Conservation (phyloP, 2,888 invertebrate species). For the Seira musarum region DNA sequence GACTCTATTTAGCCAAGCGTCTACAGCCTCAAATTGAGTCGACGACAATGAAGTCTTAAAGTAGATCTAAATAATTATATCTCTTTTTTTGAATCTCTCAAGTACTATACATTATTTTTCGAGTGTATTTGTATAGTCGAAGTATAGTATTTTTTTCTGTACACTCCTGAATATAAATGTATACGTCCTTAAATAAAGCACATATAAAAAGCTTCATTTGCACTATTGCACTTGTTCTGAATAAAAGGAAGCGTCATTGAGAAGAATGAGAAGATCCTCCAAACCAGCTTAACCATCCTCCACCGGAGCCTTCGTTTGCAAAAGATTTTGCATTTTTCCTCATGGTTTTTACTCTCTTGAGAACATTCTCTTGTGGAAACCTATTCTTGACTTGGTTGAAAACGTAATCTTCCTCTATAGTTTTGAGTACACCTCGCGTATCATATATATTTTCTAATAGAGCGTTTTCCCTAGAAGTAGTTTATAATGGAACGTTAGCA, state of each 20-base stretch:
- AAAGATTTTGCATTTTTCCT: neutral
- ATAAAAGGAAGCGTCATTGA: no score
- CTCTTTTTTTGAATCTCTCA: no score
- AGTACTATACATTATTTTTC: no score
- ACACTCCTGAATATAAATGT: no score
- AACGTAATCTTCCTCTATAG: conserved; percentile 39
- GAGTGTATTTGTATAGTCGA: no score
- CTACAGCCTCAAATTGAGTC: neutral
- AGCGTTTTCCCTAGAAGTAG: neutral
- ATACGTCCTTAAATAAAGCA: no score
- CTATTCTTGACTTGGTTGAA: conserved; percentile 35
- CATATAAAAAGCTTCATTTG: neutral
- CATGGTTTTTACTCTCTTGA: conserved; percentile 2
- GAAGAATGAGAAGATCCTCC: no score
- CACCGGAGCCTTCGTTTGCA: neutral
- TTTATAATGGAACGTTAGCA: no score
- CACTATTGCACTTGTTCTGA: neutral
- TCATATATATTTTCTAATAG: conserved; percentile 22
- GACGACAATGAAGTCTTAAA: no score
- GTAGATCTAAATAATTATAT: no score
- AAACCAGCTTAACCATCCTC: conserved; percentile 4
- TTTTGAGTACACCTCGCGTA: neutral
- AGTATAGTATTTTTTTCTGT: no score
- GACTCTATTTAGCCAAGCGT: conserved; percentile 83
- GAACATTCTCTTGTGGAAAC: conserved; percentile 21